A percentile compares a stretch with the other conserved stretches of the same genome.
Evolutionary conservation across 2,113 vertebrate genomes (phyloP).

Genomic region (Electrona antarctica): DNA sequence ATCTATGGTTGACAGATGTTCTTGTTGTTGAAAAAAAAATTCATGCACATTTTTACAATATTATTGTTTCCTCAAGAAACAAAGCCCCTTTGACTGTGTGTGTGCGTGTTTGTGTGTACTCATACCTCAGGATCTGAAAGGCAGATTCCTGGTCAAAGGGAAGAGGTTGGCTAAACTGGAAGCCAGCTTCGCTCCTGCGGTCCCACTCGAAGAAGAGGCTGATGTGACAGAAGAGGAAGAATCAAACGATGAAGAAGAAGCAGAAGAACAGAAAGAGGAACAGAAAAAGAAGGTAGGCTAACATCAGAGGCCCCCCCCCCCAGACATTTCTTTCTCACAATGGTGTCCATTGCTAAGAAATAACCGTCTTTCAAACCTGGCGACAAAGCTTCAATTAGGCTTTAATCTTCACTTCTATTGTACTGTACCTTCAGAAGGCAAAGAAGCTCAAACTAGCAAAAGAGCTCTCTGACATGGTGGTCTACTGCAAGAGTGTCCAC

Average conservation of each 20-base stretch:
- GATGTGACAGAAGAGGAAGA: constrained; percentile 94
- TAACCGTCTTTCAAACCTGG: too few species aligned
- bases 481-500: constrained; percentile 93
- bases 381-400: too few species aligned
- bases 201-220: constrained; percentile 65
- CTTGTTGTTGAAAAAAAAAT: too few species aligned
- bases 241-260: constrained; percentile 80
- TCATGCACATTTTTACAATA: too few species aligned
- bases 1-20: not conserved
- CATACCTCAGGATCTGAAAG: constrained; percentile 85
- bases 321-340: too few species aligned
- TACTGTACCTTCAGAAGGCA: constrained; percentile 67
- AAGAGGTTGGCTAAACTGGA: constrained; percentile 89
- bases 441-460: constrained; percentile 86
- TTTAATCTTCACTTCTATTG: constrained; percentile 2
- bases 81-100: not conserved
- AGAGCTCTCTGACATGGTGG: constrained; percentile 89
- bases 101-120: not conserved
- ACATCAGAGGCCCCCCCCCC: not conserved
- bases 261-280: constrained; percentile 65
- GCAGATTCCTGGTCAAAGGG: constrained; percentile 93
- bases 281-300: constrained; percentile 48
- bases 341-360: too few species aligned
- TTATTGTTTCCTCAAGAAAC: too few species aligned
- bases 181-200: constrained; percentile 60